phyloP scores from a whole-genome alignment of 2,797 vertebrate genomes.

The Poecilia velifera region DNA sequence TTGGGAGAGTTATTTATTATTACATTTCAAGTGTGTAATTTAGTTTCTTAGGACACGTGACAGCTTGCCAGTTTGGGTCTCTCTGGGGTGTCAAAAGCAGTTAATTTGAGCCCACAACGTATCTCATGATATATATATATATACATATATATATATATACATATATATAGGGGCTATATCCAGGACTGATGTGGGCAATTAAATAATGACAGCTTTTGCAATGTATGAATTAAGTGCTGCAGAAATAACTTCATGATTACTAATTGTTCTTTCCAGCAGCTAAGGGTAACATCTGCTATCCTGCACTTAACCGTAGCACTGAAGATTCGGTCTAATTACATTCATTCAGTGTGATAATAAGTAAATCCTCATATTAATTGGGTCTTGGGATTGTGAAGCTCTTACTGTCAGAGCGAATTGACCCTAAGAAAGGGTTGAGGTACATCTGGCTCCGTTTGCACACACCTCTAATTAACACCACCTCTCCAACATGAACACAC shows the following conservation, averaged over 20 bases:
- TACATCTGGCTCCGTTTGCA: slow-evolving; percentile 67
- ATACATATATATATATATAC: too few relatives aligned
- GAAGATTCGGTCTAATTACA: slow-evolving; percentile 67
- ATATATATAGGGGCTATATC: background rate
- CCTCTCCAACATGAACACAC: slow-evolving; percentile 9
- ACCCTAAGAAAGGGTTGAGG: slow-evolving; percentile 71
- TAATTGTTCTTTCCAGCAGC: slow-evolving; percentile 4
- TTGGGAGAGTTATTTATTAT: slow-evolving; percentile 11
- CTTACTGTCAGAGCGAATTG: slow-evolving; percentile 72
- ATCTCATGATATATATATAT: background rate
- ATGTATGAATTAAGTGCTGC: slow-evolving; percentile 14
- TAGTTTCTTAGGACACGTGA: slow-evolving; percentile 11
- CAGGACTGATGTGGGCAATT: background rate
- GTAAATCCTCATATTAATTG: slow-evolving; percentile 73
- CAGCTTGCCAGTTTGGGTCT: slow-evolving; percentile 25
- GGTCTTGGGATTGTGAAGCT: slow-evolving; percentile 63
- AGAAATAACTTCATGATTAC: slow-evolving; percentile 22
- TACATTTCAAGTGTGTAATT: slow-evolving; percentile 16
- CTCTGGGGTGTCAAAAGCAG: background rate
- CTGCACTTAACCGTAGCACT: slow-evolving; percentile 44
- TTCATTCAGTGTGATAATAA: slow-evolving; percentile 60
- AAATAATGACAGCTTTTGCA: slow-evolving; percentile 3
- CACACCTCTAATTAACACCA: slow-evolving; percentile 72
- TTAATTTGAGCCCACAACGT: too few relatives aligned
- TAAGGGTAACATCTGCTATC: slow-evolving; percentile 38